These are phyloP conservation scores for Falco berigora DNA, from an alignment of 2,797 vertebrate species.

Conservation along the genomic window DNA sequence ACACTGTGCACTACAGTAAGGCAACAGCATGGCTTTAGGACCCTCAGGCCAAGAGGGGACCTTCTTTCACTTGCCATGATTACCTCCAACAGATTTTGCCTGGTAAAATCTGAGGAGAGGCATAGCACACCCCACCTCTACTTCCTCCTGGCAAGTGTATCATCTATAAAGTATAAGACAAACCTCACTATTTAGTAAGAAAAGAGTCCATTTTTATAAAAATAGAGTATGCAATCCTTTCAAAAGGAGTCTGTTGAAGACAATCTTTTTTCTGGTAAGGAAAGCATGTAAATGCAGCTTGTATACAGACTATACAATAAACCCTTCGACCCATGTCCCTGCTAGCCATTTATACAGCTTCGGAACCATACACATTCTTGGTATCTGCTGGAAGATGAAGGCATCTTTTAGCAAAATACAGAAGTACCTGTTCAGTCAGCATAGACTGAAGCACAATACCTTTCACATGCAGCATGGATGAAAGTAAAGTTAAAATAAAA, in stretches of 20 bases:
- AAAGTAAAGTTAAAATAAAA: neutral
- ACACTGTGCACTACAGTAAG: accelerated
- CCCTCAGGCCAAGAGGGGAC: neutral
- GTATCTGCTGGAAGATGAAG: neutral
- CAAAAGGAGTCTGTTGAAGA: neutral
- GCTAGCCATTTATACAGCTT: neutral
- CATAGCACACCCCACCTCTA: neutral
- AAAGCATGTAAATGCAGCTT: neutral
- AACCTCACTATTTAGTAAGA: neutral
- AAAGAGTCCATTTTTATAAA: neutral
- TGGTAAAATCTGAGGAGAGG: neutral
- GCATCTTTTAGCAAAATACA: neutral
- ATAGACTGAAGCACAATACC: neutral
- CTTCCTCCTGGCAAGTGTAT: neutral
- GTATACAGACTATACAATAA: neutral
- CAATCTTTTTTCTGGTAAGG: neutral
- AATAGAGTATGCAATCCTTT: neutral
- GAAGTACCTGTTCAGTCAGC: neutral
- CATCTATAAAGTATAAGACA: neutral
- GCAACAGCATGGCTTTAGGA: neutral
- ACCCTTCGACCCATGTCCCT: neutral
- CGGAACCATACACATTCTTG: accelerated
- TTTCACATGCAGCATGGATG: accelerated
- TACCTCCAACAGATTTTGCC: neutral
- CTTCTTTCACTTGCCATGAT: neutral